phyloP scores from a whole-genome alignment of 2,797 vertebrate genomes.

The Chelon labrosus region DNA sequence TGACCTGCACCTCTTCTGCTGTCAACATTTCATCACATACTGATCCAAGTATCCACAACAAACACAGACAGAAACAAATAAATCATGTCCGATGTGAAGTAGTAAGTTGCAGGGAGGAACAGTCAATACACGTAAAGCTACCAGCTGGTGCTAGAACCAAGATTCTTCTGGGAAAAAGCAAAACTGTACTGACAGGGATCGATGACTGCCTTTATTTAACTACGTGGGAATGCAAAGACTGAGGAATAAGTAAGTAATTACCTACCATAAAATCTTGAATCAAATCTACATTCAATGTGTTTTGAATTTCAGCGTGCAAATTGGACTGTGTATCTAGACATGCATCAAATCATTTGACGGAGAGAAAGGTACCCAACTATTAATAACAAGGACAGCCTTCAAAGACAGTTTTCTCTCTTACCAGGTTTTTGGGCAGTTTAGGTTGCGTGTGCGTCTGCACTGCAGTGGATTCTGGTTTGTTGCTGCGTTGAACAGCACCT shows the following conservation, averaged over 20 bases:
- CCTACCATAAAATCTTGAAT: background rate
- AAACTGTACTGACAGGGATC: too few relatives aligned
- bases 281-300: background rate
- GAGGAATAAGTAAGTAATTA: too few relatives aligned
- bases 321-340: background rate
- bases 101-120: background rate
- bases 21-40: too few relatives aligned
- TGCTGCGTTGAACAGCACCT: conserved; percentile 78
- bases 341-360: too few relatives aligned
- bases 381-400: background rate
- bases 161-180: background rate
- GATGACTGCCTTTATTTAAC: too few relatives aligned
- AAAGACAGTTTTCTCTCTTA: conserved; percentile 55
- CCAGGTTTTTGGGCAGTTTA: conserved; percentile 92
- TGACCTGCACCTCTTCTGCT: too few relatives aligned
- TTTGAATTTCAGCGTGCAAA: too few relatives aligned
- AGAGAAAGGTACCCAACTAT: background rate
- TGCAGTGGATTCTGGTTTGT: conserved; percentile 83
- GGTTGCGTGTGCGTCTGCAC: conserved; percentile 82
- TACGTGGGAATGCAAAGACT: too few relatives aligned
- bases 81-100: background rate
- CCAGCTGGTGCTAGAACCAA: background rate
- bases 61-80: background rate
- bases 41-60: background rate
- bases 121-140: background rate